Percentiles rank a stretch among this genome's conserved stretches.
phyloP scores from a whole-genome alignment of 2,797 vertebrate species.

The Orestias chungarensis region DNA sequence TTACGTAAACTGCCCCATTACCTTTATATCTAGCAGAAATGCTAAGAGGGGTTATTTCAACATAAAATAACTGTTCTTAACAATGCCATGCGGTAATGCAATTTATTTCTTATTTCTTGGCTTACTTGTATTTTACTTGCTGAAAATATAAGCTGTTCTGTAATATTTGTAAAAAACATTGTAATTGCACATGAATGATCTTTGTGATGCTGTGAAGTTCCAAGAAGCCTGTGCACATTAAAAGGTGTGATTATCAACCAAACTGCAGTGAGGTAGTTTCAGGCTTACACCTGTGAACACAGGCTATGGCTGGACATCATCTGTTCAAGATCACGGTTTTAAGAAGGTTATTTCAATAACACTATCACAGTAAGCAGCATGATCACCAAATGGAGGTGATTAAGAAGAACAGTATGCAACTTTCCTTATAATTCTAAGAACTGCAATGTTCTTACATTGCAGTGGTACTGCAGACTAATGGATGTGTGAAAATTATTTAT shows the following conservation, averaged over 20 bases:
- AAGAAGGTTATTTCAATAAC: neutral
- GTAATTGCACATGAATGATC: neutral
- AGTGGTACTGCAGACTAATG: neutral
- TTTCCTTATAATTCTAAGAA: neutral
- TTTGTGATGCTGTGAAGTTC: neutral
- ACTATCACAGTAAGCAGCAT: neutral
- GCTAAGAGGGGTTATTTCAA: neutral
- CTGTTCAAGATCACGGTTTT: neutral
- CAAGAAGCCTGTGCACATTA: neutral
- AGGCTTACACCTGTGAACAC: neutral
- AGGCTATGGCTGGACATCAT: neutral
- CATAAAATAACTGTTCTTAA: neutral
- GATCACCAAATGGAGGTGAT: neutral
- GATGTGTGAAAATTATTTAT: neutral
- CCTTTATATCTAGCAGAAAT: neutral
- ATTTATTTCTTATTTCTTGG: neutral
- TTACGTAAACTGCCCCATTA: neutral
- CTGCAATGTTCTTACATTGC: neutral
- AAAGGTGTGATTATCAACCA: conserved; percentile 4
- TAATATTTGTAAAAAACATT: neutral
- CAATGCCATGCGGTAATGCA: neutral
- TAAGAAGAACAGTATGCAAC: neutral
- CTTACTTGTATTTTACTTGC: neutral
- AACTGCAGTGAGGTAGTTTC: neutral
- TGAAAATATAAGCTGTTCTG: neutral